Percentiles rank a stretch among this genome's conserved stretches.
These are phyloP conservation scores for Lithobates sylvaticus DNA, from an alignment of 2,797 vertebrate species.

Conservation along the genomic window DNA sequence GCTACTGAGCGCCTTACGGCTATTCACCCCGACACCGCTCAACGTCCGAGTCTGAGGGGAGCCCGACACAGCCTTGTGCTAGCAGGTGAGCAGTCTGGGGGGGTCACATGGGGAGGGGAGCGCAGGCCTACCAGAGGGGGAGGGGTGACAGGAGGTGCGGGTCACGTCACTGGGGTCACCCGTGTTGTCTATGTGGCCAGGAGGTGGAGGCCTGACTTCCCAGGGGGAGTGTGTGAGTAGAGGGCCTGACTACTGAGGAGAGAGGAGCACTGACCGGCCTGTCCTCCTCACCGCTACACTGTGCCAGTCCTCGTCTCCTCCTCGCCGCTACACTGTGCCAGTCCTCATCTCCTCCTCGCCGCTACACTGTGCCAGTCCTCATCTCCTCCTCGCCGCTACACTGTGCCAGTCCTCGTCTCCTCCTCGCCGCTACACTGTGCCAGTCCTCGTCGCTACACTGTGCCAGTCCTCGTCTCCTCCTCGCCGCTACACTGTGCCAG, in stretches of 20 bases:
- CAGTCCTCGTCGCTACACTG: too few relatives aligned
- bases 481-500: too few relatives aligned
- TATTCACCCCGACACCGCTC: background rate
- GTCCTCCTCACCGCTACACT: background rate
- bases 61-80: background rate
- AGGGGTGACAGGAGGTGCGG: background rate
- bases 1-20: constrained; percentile 1
- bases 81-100: constrained; percentile 17
- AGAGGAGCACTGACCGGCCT: background rate
- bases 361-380: too few relatives aligned
- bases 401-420: too few relatives aligned
- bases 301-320: too few relatives aligned
- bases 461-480: too few relatives aligned
- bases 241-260: background rate
- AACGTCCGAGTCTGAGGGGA: background rate
- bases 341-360: too few relatives aligned
- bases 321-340: too few relatives aligned
- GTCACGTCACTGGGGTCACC: constrained; percentile 2
- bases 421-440: too few relatives aligned
- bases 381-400: too few relatives aligned
- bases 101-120: background rate
- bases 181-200: background rate
- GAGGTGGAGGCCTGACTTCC: background rate
- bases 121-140: background rate
- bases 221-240: background rate